Evolutionary conservation across 2,888 invertebrate genomes (phyloP).

Genomic region (Drosophila vallismaia): DNA sequence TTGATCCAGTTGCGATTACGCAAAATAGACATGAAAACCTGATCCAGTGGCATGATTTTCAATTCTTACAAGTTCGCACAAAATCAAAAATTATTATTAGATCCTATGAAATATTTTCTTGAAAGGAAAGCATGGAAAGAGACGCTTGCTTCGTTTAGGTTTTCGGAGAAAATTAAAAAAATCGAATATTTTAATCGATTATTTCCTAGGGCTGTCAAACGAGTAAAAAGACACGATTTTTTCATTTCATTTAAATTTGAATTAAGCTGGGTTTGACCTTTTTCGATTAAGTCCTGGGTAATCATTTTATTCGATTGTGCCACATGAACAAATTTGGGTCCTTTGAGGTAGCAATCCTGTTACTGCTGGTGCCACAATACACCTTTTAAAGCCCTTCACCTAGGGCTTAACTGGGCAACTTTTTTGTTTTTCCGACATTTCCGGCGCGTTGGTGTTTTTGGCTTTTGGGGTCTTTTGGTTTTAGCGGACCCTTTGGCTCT

Average conservation of each 20-base stretch:
- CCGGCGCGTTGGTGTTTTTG: conserved; percentile 5
- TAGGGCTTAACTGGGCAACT: conserved; percentile 40
- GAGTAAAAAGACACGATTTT: neutral
- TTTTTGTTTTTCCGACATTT: conserved; percentile 40
- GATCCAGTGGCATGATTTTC: conserved; percentile 48
- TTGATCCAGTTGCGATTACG: conserved; percentile 37
- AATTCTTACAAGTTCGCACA: neutral
- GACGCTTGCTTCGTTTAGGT: too few relatives aligned
- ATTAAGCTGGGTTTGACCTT: neutral
- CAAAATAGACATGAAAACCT: conserved; percentile 38
- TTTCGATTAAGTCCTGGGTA: conserved; percentile 18
- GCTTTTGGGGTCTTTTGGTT: conserved; percentile 8
- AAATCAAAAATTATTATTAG: neutral
- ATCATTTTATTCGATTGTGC: conserved; percentile 31
- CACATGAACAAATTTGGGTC: conserved; percentile 28
- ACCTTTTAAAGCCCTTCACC: conserved; percentile 56
- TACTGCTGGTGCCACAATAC: conserved; percentile 6
- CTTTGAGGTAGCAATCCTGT: conserved; percentile 30
- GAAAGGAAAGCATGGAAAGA: too few relatives aligned
- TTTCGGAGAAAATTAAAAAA: too few relatives aligned
- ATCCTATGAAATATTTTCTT: too few relatives aligned
- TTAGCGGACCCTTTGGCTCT: conserved; percentile 54
- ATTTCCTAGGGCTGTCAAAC: neutral
- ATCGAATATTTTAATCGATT: neutral
- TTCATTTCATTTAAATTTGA: neutral